Evolutionary conservation across 2,888 invertebrate species (phyloP).

Genomic region (Neuroscelio doddi): DNA sequence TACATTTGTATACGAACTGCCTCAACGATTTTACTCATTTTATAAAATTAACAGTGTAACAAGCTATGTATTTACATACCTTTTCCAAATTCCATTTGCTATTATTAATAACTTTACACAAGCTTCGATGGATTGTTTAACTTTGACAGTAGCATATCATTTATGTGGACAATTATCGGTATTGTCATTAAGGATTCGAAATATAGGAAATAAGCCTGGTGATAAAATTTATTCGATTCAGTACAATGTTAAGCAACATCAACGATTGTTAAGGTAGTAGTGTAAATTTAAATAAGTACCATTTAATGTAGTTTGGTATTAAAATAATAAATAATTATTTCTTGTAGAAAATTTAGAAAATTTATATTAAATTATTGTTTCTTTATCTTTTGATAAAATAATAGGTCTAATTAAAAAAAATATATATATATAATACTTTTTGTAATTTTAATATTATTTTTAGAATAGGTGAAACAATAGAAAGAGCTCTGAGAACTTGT

Average conservation of each 20-base stretch:
- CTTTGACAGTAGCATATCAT: slow-evolving; percentile 37
- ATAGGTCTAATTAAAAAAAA: too few relatives aligned
- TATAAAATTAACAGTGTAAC: slow-evolving; percentile 32
- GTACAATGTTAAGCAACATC: slow-evolving; percentile 20
- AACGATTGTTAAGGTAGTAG: slow-evolving; percentile 29
- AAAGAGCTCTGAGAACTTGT: slow-evolving; percentile 23
- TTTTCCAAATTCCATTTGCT: slow-evolving; percentile 41
- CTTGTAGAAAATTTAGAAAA: too few relatives aligned
- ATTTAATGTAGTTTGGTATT: too few relatives aligned
- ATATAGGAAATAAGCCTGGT: slow-evolving; percentile 5
- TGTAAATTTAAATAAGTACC: too few relatives aligned
- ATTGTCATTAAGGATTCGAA: slow-evolving; percentile 32
- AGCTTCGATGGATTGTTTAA: slow-evolving; percentile 47
- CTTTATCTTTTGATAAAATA: too few relatives aligned
- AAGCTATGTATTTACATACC: slow-evolving; percentile 30
- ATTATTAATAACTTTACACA: slow-evolving; percentile 41
- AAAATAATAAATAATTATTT: too few relatives aligned
- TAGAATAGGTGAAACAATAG: slow-evolving; percentile 36
- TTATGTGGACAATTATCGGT: slow-evolving; percentile 45
- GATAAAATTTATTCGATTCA: slow-evolving; percentile 1
- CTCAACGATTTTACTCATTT: slow-evolving; percentile 39
- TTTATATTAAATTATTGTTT: too few relatives aligned
- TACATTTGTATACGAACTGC: slow-evolving; percentile 25
- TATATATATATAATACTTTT: too few relatives aligned
- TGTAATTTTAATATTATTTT: too few relatives aligned